Evolutionary conservation across 2,113 vertebrate genomes (phyloP).

Genomic region (Lagopus muta): DNA sequence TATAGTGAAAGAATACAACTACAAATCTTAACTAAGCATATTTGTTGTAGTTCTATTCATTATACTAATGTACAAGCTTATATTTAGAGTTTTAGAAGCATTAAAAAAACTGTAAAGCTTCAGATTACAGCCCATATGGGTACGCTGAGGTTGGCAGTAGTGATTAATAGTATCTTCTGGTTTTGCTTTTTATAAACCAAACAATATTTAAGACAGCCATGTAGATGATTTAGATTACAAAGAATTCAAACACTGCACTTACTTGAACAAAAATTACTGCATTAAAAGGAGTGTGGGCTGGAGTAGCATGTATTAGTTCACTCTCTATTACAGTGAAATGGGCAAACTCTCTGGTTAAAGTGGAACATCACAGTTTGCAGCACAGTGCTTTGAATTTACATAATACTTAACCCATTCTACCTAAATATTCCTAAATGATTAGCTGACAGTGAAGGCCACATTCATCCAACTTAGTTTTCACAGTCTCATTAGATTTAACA

Average conservation of each 20-base stretch:
- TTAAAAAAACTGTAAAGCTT: conserved; percentile 30
- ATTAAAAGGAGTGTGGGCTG: not conserved
- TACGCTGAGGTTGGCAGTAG: not conserved
- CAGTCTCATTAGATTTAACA: not conserved
- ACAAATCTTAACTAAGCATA: conserved; percentile 37
- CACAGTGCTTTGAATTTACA: not conserved
- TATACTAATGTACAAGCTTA: conserved; percentile 7
- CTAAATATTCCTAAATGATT: not conserved
- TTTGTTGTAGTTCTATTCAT: conserved; percentile 29
- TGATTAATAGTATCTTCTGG: not conserved
- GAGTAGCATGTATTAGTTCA: not conserved
- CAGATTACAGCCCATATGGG: conserved; percentile 19
- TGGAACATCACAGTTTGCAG: not conserved
- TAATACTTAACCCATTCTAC: not conserved
- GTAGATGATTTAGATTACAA: conserved; percentile 1
- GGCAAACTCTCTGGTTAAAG: conserved; percentile 22
- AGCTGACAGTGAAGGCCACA: not conserved
- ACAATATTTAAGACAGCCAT: conserved; percentile 18
- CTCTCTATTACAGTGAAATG: not conserved
- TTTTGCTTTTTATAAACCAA: conserved; percentile 45
- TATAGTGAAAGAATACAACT: conserved; percentile 12
- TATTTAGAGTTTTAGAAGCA: conserved; percentile 40
- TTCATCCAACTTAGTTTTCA: not conserved
- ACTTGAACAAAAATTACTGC: not conserved
- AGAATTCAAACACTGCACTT: conserved; percentile 5